Evolutionary conservation across 2,888 invertebrate genomes (phyloP).

Genomic region (Protophormia terraenovae): DNA sequence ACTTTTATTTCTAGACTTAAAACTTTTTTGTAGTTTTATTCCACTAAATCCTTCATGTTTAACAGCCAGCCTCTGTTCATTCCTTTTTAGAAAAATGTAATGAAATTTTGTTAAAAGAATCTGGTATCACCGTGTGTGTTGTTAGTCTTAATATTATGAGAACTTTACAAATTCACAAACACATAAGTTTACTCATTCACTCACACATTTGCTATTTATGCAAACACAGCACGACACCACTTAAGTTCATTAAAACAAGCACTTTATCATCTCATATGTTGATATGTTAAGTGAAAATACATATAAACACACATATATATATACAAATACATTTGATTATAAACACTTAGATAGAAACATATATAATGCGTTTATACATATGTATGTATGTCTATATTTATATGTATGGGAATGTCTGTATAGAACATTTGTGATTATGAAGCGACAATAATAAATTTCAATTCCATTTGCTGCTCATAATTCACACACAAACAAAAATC

Average conservation of each 20-base stretch:
- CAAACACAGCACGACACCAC: conserved; percentile 60
- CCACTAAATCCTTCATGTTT: no score
- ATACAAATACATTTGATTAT: conserved; percentile 20
- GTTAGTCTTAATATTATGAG: background rate
- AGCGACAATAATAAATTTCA: conserved; percentile 62
- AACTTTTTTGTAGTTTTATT: no score
- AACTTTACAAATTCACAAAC: background rate
- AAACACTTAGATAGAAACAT: conserved; percentile 13
- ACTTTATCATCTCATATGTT: conserved; percentile 55
- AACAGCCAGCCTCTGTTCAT: no score
- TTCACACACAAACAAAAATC: conserved; percentile 36
- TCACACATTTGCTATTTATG: conserved; percentile 4
- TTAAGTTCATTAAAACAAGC: conserved; percentile 67
- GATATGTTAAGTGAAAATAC: conserved; percentile 52
- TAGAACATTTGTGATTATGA: conserved; percentile 50
- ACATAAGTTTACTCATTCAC: background rate
- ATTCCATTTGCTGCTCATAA: conserved; percentile 56
- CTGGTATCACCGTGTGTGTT: background rate
- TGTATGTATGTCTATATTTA: background rate
- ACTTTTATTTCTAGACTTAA: no score
- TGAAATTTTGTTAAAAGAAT: background rate
- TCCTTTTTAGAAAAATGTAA: background rate
- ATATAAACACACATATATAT: background rate
- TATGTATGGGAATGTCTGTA: conserved; percentile 10
- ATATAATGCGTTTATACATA: background rate